Evolutionary conservation across 2,888 invertebrate genomes (phyloP).

Genomic region (Drosophila suboccidentalis): DNA sequence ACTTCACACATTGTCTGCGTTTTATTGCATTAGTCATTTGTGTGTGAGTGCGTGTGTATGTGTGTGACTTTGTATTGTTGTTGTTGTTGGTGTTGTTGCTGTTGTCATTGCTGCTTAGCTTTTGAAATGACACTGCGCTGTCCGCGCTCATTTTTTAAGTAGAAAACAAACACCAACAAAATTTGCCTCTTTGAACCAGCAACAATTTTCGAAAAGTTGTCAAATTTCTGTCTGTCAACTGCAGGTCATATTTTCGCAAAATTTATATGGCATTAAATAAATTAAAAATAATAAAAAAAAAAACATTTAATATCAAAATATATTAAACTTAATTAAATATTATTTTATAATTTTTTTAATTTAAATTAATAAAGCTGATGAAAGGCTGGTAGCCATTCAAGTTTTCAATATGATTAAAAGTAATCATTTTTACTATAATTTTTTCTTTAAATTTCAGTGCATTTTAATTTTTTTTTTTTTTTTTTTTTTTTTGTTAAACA

Average conservation of each 20-base stretch:
- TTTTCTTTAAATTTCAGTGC: no score
- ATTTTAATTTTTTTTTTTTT: background rate
- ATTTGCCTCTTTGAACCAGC: background rate
- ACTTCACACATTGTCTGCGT: constrained; percentile 78
- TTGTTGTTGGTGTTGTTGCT: constrained; percentile 16
- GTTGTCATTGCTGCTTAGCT: constrained; percentile 12
- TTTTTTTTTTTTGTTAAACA: background rate
- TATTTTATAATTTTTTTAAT: background rate
- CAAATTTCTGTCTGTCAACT: constrained; percentile 29
- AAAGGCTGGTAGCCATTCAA: no score
- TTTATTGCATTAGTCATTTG: constrained; percentile 72
- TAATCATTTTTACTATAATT: no score
- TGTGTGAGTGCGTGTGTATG: constrained; percentile 25
- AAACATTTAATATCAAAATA: background rate
- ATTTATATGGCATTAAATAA: background rate
- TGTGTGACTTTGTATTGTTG: constrained; percentile 5
- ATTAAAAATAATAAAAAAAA: background rate
- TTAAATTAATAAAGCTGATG: no score
- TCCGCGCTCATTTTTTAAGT: constrained; percentile 16
- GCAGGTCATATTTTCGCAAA: constrained; percentile 12
- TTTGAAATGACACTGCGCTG: constrained; percentile 23
- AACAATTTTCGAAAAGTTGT: constrained; percentile 4
- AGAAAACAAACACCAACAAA: constrained; percentile 29
- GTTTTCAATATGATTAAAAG: no score
- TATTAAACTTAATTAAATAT: background rate